A percentile compares a stretch with the other conserved stretches of the same genome.
These are phyloP conservation scores for Anolis sagrei DNA, from an alignment of 2,113 vertebrate genomes.

Conservation along the genomic window DNA sequence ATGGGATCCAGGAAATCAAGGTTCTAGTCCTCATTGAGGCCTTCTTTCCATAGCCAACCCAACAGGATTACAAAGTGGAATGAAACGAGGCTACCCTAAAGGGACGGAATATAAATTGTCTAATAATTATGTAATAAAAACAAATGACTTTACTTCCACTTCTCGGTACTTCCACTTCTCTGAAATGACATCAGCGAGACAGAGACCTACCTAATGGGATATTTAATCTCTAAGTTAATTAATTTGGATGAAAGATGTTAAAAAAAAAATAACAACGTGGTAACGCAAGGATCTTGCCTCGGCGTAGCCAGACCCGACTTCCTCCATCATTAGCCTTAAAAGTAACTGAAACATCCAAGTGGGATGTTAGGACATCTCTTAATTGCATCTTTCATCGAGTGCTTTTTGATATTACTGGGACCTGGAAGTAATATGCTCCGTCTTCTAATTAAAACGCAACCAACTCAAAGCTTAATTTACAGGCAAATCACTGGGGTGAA, in stretches of 20 bases:
- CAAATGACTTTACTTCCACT: not conserved
- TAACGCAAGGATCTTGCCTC: not conserved
- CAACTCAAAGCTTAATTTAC: not conserved
- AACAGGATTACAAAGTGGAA: no score
- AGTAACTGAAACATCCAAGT: not conserved
- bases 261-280: no score
- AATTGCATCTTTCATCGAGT: no score
- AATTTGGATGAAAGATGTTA: not conserved
- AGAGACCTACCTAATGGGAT: no score
- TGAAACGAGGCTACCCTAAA: no score
- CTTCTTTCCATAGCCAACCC: not conserved
- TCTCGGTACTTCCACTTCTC: not conserved
- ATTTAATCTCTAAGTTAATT: not conserved
- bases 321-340: not conserved
- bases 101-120: no score
- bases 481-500: not conserved
- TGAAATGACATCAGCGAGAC: not conserved
- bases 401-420: not conserved
- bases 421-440: not conserved
- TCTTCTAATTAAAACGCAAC: not conserved
- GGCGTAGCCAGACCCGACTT: not conserved
- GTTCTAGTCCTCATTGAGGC: not conserved
- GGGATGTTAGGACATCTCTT: not conserved
- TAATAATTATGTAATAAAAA: no score
- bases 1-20: not conserved